phyloP scores from a whole-genome alignment of 2,113 vertebrate genomes.

The Carettochelys insculpta region DNA sequence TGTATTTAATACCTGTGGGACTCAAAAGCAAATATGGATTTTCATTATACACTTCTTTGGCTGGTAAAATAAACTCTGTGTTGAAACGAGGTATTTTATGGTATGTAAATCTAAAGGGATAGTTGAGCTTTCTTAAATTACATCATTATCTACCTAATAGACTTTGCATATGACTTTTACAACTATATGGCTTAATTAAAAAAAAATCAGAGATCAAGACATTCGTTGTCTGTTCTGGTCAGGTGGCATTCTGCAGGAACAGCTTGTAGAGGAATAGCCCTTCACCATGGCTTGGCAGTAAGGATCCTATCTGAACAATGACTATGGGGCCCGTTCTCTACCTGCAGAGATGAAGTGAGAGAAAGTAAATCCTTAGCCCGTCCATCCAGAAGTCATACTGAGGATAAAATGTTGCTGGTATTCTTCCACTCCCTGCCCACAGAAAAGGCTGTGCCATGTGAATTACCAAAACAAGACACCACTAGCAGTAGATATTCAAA shows the following conservation, averaged over 20 bases:
- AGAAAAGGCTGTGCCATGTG: not conserved
- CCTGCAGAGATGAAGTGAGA: not conserved
- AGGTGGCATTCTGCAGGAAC: not conserved
- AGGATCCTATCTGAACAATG: not conserved
- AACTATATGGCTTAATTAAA: not conserved
- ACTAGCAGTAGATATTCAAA: not conserved
- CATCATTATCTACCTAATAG: not conserved
- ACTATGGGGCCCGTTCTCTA: not conserved
- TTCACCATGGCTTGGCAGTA: accelerated
- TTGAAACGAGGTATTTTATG: not conserved
- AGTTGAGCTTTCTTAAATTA: not conserved
- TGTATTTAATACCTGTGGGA: not conserved
- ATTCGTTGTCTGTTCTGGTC: not conserved
- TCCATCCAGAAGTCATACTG: not conserved
- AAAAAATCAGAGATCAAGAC: not conserved
- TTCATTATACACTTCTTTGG: not conserved
- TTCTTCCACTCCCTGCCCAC: not conserved
- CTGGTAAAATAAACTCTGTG: not conserved
- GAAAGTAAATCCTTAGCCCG: not conserved
- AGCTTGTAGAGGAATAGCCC: not conserved
- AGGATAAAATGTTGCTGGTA: not conserved
- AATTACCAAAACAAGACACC: not conserved
- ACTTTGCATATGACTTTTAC: not conserved
- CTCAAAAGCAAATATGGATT: not conserved
- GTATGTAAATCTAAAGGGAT: not conserved